Conservation (phyloP, 2,797 vertebrate genomes). For the Pogoniulus pusillus region DNA sequence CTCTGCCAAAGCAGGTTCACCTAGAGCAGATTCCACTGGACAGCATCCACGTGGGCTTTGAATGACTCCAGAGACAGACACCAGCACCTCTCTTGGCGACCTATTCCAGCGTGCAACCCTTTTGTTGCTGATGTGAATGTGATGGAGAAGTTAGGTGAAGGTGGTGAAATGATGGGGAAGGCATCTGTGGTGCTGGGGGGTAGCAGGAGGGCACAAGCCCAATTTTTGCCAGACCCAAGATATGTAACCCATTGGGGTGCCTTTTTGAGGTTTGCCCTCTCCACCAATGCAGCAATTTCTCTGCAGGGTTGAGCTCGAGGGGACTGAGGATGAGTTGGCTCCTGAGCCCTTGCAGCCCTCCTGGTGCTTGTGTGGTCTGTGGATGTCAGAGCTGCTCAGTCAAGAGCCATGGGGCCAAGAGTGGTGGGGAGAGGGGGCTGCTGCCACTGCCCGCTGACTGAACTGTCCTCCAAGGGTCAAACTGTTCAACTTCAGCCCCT, state of each 20-base stretch:
- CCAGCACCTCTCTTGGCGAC: too few relatives aligned
- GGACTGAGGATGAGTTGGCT: fast-evolving
- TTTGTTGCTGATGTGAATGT: fast-evolving
- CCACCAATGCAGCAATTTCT: fast-evolving
- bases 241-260: fast-evolving
- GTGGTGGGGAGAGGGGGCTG: background rate
- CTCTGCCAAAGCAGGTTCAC: too few relatives aligned
- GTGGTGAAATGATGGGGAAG: fast-evolving
- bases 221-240: background rate
- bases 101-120: too few relatives aligned
- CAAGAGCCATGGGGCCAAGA: background rate
- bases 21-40: too few relatives aligned
- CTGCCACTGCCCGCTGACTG: constrained; percentile 42
- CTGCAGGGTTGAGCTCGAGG: fast-evolving
- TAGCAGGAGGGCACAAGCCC: background rate
- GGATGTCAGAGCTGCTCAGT: background rate
- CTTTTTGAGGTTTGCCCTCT: background rate
- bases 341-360: background rate
- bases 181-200: fast-evolving
- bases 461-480: constrained; percentile 79
- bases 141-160: background rate
- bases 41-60: too few relatives aligned
- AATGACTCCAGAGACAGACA: too few relatives aligned
- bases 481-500: constrained; percentile 79
- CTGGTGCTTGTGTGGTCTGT: constrained; percentile 67